Evolutionary conservation across 2,888 invertebrate species (phyloP).

Genomic region (Dichetophora obliterata): DNA sequence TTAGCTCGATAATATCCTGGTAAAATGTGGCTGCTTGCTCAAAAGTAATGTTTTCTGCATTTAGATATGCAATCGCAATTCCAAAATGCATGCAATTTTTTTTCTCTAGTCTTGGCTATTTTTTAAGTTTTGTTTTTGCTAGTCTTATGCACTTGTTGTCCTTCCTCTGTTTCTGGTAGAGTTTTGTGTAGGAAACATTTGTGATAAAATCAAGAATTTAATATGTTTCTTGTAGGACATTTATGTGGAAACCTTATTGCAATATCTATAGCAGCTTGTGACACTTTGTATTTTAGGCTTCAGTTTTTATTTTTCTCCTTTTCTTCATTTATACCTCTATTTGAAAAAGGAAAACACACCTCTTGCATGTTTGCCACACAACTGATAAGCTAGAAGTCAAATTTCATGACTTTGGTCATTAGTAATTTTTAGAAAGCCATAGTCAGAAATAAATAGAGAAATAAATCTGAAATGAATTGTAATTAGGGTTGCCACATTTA

Average conservation of each 20-base stretch:
- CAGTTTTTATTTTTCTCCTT: too few species aligned
- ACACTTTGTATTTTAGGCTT: too few species aligned
- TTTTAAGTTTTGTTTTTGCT: background rate
- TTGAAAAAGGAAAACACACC: too few species aligned
- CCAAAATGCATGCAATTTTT: background rate
- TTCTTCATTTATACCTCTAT: too few species aligned
- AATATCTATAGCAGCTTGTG: background rate
- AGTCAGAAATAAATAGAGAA: too few species aligned
- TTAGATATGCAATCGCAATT: constrained; percentile 38
- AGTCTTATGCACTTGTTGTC: too few species aligned
- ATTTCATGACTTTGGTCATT: too few species aligned
- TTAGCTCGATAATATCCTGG: constrained; percentile 19
- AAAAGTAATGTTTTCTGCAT: constrained; percentile 30
- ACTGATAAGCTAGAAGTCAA: too few species aligned
- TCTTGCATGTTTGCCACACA: too few species aligned
- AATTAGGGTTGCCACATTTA: too few species aligned
- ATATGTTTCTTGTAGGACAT: background rate
- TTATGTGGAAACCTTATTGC: background rate
- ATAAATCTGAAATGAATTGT: too few species aligned
- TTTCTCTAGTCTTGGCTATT: background rate
- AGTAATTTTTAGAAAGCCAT: too few species aligned
- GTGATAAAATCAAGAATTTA: constrained; percentile 15
- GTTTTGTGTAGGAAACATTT: background rate
- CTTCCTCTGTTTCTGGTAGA: background rate
- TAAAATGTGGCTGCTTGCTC: background rate